Conservation (phyloP, 2,797 vertebrate species). For the Diplodus sargus region DNA sequence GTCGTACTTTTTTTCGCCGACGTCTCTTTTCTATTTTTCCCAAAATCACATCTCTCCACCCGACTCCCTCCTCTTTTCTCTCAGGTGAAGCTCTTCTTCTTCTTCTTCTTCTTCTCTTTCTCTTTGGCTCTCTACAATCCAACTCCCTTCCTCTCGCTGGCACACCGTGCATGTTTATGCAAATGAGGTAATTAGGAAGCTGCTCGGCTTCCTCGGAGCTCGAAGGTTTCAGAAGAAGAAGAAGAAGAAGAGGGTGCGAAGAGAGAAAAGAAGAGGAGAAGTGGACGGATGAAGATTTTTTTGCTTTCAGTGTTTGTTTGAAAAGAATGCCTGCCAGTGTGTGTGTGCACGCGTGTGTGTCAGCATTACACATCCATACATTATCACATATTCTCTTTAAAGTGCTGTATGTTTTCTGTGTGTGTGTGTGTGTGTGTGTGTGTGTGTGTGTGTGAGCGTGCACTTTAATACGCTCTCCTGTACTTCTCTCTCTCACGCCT, state of each 20-base stretch:
- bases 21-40: slow-evolving; percentile 26
- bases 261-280: slow-evolving; percentile 29
- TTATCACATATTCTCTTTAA: slow-evolving; percentile 51
- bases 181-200: slow-evolving; percentile 81
- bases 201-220: slow-evolving; percentile 62
- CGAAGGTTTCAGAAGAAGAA: slow-evolving; percentile 34
- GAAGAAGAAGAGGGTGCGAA: slow-evolving; percentile 21
- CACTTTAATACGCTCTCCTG: slow-evolving; percentile 33
- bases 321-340: not conserved
- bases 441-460: not conserved
- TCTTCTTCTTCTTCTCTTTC: not conserved
- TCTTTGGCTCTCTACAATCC: slow-evolving; percentile 19
- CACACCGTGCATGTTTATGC: slow-evolving; percentile 77
- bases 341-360: not conserved
- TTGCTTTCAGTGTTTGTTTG: slow-evolving; percentile 43
- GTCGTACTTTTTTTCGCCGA: slow-evolving; percentile 12
- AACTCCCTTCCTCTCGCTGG: slow-evolving; percentile 31
- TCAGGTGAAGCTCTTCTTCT: slow-evolving; percentile 52
- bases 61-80: slow-evolving; percentile 19
- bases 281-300: slow-evolving; percentile 38
- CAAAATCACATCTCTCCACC: slow-evolving; percentile 13
- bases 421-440: not conserved
- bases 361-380: slow-evolving; percentile 17
- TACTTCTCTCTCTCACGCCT: slow-evolving; percentile 16
- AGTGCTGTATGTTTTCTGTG: not conserved